Evolutionary conservation across 1,140 invertebrate genomes (phyloP).

Genomic region (Papilio glaucus): DNA sequence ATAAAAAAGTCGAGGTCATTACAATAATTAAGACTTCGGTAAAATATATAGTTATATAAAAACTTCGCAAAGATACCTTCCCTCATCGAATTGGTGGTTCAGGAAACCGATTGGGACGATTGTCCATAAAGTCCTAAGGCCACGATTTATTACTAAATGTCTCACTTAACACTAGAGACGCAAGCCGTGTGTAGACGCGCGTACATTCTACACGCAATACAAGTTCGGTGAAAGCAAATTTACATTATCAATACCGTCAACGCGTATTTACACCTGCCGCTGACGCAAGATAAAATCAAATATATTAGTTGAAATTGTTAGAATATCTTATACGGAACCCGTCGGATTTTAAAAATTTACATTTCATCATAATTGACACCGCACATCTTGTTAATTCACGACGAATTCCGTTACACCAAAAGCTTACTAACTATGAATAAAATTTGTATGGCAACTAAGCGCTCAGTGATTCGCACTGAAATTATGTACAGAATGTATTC

Average conservation of each 20-base stretch:
- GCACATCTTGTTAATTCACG: slow-evolving; percentile 32
- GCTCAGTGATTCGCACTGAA: slow-evolving; percentile 73
- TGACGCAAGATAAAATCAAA: slow-evolving; percentile 39
- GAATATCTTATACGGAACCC: slow-evolving; percentile 41
- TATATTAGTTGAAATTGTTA: slow-evolving; percentile 33
- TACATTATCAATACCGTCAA: slow-evolving; percentile 46
- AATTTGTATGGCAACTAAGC: slow-evolving; percentile 82
- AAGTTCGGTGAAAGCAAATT: slow-evolving; percentile 51
- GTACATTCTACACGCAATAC: slow-evolving; percentile 45
- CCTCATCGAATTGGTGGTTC: slow-evolving; percentile 45
- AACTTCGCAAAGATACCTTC: slow-evolving; percentile 57
- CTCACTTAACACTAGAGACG: slow-evolving; percentile 69
- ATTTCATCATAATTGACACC: slow-evolving; percentile 23
- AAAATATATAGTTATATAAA: slow-evolving; percentile 66
- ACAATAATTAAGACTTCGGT: slow-evolving; percentile 70
- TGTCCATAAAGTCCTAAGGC: slow-evolving; percentile 70
- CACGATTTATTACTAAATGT: slow-evolving; percentile 77
- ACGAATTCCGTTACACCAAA: slow-evolving; percentile 45
- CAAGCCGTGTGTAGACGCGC: slow-evolving; percentile 58
- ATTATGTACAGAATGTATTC: slow-evolving; percentile 70
- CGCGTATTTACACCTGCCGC: slow-evolving; percentile 61
- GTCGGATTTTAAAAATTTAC: slow-evolving; percentile 26
- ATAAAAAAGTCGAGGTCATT: slow-evolving; percentile 70
- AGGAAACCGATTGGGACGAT: slow-evolving; percentile 42
- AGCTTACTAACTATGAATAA: slow-evolving; percentile 76